Conservation (phyloP, 2,888 invertebrate species). For the Drosophila yooni region DNA sequence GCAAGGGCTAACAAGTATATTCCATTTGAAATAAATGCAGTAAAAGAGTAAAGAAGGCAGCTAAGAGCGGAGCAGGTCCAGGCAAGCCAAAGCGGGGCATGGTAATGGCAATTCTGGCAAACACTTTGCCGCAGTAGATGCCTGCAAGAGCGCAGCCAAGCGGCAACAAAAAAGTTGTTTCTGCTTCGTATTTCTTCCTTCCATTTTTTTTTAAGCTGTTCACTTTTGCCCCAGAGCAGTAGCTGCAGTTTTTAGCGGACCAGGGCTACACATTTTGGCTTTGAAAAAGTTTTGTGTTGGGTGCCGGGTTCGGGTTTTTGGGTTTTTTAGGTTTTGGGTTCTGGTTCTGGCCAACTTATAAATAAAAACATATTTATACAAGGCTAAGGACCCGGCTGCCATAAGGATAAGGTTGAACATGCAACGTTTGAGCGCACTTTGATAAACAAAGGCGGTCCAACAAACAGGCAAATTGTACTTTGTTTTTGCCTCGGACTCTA, state of each 20-base stretch:
- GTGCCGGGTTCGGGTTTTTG: slow-evolving; percentile 1
- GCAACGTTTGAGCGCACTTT: slow-evolving; percentile 63
- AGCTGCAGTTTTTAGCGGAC: slow-evolving; percentile 28
- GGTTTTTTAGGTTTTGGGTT: slow-evolving; percentile 12
- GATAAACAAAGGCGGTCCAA: slow-evolving; percentile 53
- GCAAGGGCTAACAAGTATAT: slow-evolving; percentile 56
- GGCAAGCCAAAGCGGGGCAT: slow-evolving; percentile 19
- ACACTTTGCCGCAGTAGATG: slow-evolving; percentile 46
- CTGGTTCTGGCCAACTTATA: slow-evolving; percentile 56
- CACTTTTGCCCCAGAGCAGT: slow-evolving; percentile 39
- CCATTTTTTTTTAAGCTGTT: slow-evolving; percentile 17
- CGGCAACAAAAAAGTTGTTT: slow-evolving; percentile 76
- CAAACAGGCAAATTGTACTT: slow-evolving; percentile 59
- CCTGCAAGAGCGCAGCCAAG: slow-evolving; percentile 65
- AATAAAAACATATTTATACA: slow-evolving; percentile 77
- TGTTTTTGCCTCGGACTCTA: slow-evolving; percentile 15
- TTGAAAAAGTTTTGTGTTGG: slow-evolving; percentile 67
- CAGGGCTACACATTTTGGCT: slow-evolving; percentile 71
- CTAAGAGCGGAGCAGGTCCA: slow-evolving; percentile 14
- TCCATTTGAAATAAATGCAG: slow-evolving; percentile 57
- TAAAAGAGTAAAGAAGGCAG: slow-evolving; percentile 46
- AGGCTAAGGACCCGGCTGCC: slow-evolving; percentile 54
- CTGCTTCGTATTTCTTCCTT: slow-evolving; percentile 15
- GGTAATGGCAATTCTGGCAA: slow-evolving; percentile 53
- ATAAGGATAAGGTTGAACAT: slow-evolving; percentile 74